phyloP scores from a whole-genome alignment of 2,113 vertebrate genomes.

The Furnarius figulus region DNA sequence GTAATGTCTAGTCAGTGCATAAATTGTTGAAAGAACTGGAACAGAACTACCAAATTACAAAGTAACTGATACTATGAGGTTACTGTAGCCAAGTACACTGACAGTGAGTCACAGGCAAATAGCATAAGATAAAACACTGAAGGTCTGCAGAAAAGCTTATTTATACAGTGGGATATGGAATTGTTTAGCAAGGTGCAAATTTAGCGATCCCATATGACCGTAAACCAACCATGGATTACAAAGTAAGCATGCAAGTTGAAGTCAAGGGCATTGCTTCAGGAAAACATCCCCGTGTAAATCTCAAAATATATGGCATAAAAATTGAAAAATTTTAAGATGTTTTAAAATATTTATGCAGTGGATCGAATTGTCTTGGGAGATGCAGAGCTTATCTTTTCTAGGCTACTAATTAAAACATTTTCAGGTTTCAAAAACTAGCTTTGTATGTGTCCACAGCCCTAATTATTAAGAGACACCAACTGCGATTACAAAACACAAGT shows the following conservation, averaged over 20 bases:
- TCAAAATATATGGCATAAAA: not conserved
- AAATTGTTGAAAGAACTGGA: not conserved
- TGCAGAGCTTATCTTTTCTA: not conserved
- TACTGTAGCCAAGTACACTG: not conserved
- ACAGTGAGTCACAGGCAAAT: not conserved
- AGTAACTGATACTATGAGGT: not conserved
- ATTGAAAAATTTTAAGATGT: not conserved
- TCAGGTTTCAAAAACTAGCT: not conserved
- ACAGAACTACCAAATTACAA: not conserved
- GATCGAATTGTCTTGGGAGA: not conserved
- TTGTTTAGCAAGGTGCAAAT: not conserved
- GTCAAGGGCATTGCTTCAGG: not conserved
- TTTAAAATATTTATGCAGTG: not conserved
- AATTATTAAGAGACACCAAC: not conserved
- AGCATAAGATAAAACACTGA: not conserved
- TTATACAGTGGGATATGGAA: not conserved
- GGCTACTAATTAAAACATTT: not conserved
- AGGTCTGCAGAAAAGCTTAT: not conserved
- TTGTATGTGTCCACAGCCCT: accelerated
- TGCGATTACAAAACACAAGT: not conserved
- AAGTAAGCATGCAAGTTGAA: not conserved
- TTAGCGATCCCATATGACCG: not conserved
- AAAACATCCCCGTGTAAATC: not conserved
- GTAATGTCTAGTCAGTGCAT: not conserved
- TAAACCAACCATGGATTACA: not conserved